Evolutionary conservation across 2,888 invertebrate genomes (phyloP).

Genomic region (Scaptomyza reducta): DNA sequence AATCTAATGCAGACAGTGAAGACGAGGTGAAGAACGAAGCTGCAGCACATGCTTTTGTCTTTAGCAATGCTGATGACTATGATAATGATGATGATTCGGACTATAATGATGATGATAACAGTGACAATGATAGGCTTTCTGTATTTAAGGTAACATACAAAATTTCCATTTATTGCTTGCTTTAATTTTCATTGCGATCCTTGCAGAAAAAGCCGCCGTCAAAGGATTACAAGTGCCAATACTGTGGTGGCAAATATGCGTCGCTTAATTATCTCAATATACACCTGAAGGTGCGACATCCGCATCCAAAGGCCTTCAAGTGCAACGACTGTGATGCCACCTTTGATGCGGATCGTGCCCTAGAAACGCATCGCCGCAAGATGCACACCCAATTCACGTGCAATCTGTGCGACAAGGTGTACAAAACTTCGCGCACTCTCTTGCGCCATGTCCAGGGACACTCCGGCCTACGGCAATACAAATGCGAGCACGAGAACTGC

Average conservation of each 20-base stretch:
- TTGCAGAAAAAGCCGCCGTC: constrained; percentile 40
- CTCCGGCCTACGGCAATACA: constrained; percentile 63
- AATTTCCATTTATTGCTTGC: background rate
- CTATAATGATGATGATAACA: constrained; percentile 4
- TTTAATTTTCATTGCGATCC: background rate
- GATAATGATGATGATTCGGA: constrained; percentile 7
- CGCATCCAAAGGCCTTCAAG: constrained; percentile 64
- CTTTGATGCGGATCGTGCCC: constrained; percentile 61
- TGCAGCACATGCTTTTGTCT: background rate
- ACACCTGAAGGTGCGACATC: constrained; percentile 65
- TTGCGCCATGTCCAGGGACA: constrained; percentile 69
- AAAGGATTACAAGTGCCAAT: constrained; percentile 54
- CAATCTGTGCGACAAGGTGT: constrained; percentile 67
- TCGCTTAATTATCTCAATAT: constrained; percentile 63
- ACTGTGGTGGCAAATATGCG: constrained; percentile 58
- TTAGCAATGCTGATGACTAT: constrained; percentile 14
- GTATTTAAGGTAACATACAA: constrained; percentile 49
- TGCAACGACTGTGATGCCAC: constrained; percentile 60
- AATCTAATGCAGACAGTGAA: constrained; percentile 2
- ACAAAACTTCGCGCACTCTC: constrained; percentile 68
- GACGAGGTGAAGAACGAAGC: constrained; percentile 13
- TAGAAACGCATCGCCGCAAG: constrained; percentile 62
- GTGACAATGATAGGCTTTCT: constrained; percentile 34
- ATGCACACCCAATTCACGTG: constrained; percentile 65
- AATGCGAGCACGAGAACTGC: constrained; percentile 71